phyloP scores from a whole-genome alignment of 2,888 invertebrate species.

The Hololepta plana region DNA sequence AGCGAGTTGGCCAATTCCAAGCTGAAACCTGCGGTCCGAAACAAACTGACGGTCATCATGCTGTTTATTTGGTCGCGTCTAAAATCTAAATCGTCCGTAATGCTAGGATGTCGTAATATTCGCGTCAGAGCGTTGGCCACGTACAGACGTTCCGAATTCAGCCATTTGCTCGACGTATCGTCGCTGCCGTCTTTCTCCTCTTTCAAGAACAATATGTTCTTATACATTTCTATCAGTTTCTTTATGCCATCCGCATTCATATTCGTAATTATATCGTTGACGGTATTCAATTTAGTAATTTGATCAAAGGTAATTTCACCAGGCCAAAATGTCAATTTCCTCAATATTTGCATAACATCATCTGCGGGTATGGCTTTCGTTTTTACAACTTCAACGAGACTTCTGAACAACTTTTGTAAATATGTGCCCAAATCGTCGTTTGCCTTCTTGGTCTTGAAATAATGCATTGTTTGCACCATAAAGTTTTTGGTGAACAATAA shows the following conservation, averaged over 20 bases:
- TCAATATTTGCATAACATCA: constrained; percentile 38
- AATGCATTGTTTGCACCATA: constrained; percentile 41
- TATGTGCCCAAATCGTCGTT: constrained; percentile 36
- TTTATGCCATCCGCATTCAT: constrained; percentile 42
- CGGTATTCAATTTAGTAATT: constrained; percentile 43
- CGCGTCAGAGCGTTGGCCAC: constrained; percentile 38
- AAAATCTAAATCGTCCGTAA: constrained; percentile 39
- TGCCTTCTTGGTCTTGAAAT: constrained; percentile 39
- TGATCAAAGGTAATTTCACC: constrained; percentile 59
- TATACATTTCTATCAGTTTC: constrained; percentile 41
- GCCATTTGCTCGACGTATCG: constrained; percentile 30
- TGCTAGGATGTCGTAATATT: constrained; percentile 24
- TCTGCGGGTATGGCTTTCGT: constrained; percentile 30
- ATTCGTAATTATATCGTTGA: constrained; percentile 43
- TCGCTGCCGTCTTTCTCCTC: constrained; percentile 29
- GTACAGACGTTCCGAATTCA: constrained; percentile 48
- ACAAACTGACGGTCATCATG: constrained; percentile 43
- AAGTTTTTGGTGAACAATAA: constrained; percentile 44
- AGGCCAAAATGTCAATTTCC: constrained; percentile 45
- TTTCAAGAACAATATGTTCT: constrained; percentile 38
- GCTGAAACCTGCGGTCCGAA: constrained; percentile 32
- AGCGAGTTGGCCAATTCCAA: constrained; percentile 41
- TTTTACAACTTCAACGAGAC: constrained; percentile 32
- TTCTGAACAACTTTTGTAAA: constrained; percentile 35
- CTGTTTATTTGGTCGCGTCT: constrained; percentile 44